Evolutionary conservation across 2,888 invertebrate genomes (phyloP), one percentile per base, ranked within the genome.

Genomic region (Dicroscelio sp.): DNA sequence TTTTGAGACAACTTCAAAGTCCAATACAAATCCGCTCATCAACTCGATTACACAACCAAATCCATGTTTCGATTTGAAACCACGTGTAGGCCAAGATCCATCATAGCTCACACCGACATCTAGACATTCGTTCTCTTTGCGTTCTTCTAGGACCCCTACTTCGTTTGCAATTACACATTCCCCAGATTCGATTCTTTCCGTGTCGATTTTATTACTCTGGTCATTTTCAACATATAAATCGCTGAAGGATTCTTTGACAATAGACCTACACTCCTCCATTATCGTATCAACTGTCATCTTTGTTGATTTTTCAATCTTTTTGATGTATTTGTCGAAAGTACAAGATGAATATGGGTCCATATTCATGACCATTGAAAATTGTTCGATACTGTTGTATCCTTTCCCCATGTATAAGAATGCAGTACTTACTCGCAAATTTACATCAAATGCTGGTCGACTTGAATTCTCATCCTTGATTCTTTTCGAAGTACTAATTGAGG

Each of bases 31-130:
- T 78, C 93, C 93, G 30, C 33, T 80, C 20, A 75, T 25, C 30
- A 85, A 27, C 14, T 91, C 90, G 67, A 93, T 87, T 8, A 91
- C 90, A 27, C 79, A 91, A 17, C 92, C 89, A 69, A 93, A 86
- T 14, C 92, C 90, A 73, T 92, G 90, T 43, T 91, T 91, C 3
- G 92, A 93, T 78, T 88, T 92, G 58, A 79, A 88, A 5, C 91
- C 90, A 20, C 92, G 79, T 14, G 92, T 92, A 52, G 79, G 71
- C 89, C 91, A 93, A 10, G 90, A 86, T 33, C 91, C 92, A 84
- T 93, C 92, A 83, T 83, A 92, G 82, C 87, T 90, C 17, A 88
- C 89, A 58, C 75, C 85, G 23, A 90, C 33, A 65, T 91, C 55
- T 43, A 86, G 20, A 27, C 3, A 55, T 10, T 73, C 71, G 17